phyloP scores from a whole-genome alignment of 2,797 vertebrate species.

The Aselliscus stoliczkanus region DNA sequence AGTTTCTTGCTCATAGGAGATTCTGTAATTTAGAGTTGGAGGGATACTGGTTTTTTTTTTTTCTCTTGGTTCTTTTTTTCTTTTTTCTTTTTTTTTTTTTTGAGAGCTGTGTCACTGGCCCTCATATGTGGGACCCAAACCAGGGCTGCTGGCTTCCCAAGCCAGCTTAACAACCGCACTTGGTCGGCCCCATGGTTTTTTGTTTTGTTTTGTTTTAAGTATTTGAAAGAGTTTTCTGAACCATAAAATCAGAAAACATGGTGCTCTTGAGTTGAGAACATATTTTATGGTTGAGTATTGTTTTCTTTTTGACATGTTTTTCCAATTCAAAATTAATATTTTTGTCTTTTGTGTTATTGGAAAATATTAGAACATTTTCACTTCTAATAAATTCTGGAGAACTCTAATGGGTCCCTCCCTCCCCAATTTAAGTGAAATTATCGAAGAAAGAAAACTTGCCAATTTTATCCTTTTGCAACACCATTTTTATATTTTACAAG shows the following conservation, averaged over 20 bases:
- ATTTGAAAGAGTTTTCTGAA: not conserved
- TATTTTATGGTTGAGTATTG: not conserved
- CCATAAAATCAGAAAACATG: not conserved
- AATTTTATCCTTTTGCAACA: not conserved
- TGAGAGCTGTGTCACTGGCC: too few species aligned
- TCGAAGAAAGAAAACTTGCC: not conserved
- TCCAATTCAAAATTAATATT: not conserved
- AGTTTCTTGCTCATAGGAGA: not conserved
- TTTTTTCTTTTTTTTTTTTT: too few species aligned
- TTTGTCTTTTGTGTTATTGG: not conserved
- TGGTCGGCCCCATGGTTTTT: too few species aligned
- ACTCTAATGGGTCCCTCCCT: not conserved
- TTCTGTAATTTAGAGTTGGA: not conserved
- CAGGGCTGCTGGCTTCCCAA: too few species aligned
- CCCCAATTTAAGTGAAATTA: not conserved
- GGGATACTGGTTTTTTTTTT: not conserved
- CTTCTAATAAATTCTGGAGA: not conserved
- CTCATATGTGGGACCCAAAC: too few species aligned
- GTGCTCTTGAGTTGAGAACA: not conserved
- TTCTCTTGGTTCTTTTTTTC: too few species aligned
- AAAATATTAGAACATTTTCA: not conserved
- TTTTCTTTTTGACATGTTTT: not conserved
- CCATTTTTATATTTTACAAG: not conserved
- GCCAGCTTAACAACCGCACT: too few species aligned
- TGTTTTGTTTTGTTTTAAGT: too few species aligned